Evolutionary conservation across 1,140 invertebrate species (phyloP), one percentile per base, ranked within the genome.

Genomic region (Lanistes nyassanus): DNA sequence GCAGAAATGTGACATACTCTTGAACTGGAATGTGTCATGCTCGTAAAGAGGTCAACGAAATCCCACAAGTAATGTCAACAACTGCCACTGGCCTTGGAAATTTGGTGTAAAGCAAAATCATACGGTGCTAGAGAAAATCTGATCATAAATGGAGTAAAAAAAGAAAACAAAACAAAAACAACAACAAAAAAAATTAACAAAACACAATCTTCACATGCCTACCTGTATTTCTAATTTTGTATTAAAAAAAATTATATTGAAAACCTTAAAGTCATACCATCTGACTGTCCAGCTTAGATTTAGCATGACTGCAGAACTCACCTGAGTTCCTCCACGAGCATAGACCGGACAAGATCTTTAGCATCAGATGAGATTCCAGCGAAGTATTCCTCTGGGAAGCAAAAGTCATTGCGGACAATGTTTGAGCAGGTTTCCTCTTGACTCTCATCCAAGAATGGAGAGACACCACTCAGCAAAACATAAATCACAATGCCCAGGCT

Each of bases 371-470:
- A 93, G 75, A 95, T 92, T 26, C 89, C 90, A 42, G 90, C 86
- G 88, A 95, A 95, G 87, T 94, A 94, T 86, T 95, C 94, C n/a
- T 94, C 92, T 21, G 94, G 94, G 86, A 95, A 95, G 82, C 94
- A 94, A 86, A 92, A 95, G 88, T 95, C 94, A 83, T 93, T 94
- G 82, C 94, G 94, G 0, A 95, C 90, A 80, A 95, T 95, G 85
- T 95, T 95, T 7, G 94, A 92, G 62, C 93, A 95, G 2, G 94
- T 95, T 89, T 95, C 94, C 85, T 95, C 94, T 62, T 94, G 91
- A 9, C 93, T 95, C 83, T 95, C 94, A 83, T 95, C 94, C 56
- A 95, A 87, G 88, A 95, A 96, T 9, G 95, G 94, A 16, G 94
- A 95, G 21, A 94, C 90, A 29, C 92, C 92, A 89, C 93, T 94